phyloP scores from a whole-genome alignment of 2,888 invertebrate genomes.

The Lasioglossum calceatum region DNA sequence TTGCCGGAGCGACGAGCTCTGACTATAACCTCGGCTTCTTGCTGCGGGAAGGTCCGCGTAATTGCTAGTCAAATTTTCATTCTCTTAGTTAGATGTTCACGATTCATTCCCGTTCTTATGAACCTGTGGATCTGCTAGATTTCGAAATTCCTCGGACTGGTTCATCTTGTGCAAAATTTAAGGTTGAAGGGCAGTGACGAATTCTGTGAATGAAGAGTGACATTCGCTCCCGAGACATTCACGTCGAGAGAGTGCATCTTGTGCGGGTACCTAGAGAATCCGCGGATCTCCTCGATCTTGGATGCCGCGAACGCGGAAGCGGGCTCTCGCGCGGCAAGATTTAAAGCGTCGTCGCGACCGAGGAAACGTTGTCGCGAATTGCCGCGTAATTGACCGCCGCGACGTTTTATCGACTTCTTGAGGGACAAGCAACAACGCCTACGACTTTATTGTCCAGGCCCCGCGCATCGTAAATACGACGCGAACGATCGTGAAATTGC shows the following conservation, averaged over 20 bases:
- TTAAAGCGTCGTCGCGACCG: neutral
- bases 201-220: too few species aligned
- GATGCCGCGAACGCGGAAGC: neutral
- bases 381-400: neutral
- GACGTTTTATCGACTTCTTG: slow-evolving; percentile 16
- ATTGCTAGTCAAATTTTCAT: too few species aligned
- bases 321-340: neutral
- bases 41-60: too few species aligned
- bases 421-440: slow-evolving; percentile 19
- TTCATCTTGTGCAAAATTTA: too few species aligned
- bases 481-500: slow-evolving; percentile 40
- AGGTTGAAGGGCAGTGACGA: too few species aligned
- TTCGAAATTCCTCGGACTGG: too few species aligned
- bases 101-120: too few species aligned
- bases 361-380: neutral
- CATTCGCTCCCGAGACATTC: too few species aligned
- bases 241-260: neutral
- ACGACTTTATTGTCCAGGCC: slow-evolving; percentile 22
- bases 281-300: neutral
- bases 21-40: neutral
- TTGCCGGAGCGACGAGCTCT: neutral
- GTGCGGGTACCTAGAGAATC: neutral
- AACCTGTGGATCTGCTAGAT: too few species aligned
- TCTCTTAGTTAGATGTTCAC: too few species aligned
- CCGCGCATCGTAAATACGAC: slow-evolving; percentile 15